Base-by-base conservation (phyloP, 2,888 invertebrate genomes). In the Leptopilina myrica region DNA sequence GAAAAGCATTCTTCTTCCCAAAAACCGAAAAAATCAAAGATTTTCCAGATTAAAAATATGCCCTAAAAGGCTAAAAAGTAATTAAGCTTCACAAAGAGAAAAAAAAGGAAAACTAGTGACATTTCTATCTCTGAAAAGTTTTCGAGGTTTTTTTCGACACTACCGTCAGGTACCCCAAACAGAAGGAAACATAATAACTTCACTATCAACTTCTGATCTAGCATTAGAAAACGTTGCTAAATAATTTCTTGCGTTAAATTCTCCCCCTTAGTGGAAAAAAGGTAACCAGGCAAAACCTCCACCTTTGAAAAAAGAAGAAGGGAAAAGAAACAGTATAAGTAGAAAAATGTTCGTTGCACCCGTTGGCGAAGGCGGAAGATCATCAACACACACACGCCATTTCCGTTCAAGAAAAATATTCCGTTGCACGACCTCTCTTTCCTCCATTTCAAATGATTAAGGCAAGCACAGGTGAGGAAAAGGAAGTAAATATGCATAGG, bases 401-500 rank as follows among this genome's bases (percentile, higher is more conserved):
- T 73, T 73, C 73, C 73, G 53, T 53, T n/a, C 33, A 73, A 73
- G 73, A 56, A 73, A 56, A 53, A 53, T n/a, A 9, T 73, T 69
- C 56, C 73, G 73, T 73, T 73, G 73, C 73, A 56, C 56, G 73
- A 67, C 46, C 46, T 67, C 67, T 46, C 49, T 73, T 33, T 53
- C 53, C 69, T 53, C 53, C 53, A 33, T 53, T 20, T 56, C 56
- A 33, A 33, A 9, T 53, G 53, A 73, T 73, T 73, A 73, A 73
- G 26, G 49, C 56, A 33, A 73, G 53, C 73, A 73, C 73, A 73
- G 56, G 73, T 73, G 73, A 73, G 73, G 73, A 73, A 73, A 73
- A 73, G 73, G 73, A 73, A 73, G 33, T 33, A 56, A 56, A 73
- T 49, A 49, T 49, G 7, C 53, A 73, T 73, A 73, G 73, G 73